A percentile compares a stretch with the other conserved stretches of the same genome.
These are phyloP conservation scores for Prenolepis imparis DNA, from an alignment of 2,888 invertebrate species.

Conservation along the genomic window DNA sequence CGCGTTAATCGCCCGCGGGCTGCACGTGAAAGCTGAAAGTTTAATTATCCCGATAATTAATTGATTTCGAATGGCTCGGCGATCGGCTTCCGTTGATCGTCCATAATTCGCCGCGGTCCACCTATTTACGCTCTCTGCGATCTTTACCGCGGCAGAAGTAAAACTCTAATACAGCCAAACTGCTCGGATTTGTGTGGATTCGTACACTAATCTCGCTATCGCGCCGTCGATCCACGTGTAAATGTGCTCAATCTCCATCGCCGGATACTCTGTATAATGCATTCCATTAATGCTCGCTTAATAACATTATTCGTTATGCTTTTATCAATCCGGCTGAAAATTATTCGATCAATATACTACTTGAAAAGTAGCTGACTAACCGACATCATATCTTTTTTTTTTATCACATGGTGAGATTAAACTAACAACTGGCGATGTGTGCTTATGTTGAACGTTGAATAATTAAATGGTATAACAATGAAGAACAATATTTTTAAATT, in stretches of 20 bases:
- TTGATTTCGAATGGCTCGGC: constrained; percentile 77
- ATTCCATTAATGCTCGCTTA: constrained; percentile 45
- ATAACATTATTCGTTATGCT: constrained; percentile 44
- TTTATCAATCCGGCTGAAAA: constrained; percentile 29
- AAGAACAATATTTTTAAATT: neutral
- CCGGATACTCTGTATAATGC: constrained; percentile 37
- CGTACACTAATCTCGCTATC: constrained; percentile 37
- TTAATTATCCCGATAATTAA: constrained; percentile 81
- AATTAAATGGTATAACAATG: neutral
- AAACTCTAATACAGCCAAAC: constrained; percentile 30
- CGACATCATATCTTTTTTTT: neutral
- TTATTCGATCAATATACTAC: constrained; percentile 21
- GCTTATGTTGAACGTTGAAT: neutral
- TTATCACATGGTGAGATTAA: neutral
- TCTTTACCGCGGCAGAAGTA: constrained; percentile 46
- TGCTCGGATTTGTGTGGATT: constrained; percentile 47
- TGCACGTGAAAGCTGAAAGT: constrained; percentile 73
- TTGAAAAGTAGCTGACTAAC: neutral
- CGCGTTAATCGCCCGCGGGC: constrained; percentile 65
- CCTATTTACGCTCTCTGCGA: constrained; percentile 42
- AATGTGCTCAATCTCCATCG: constrained; percentile 50
- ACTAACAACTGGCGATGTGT: neutral
- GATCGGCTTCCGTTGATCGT: constrained; percentile 70
- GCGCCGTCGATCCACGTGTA: constrained; percentile 45
- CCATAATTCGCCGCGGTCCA: constrained; percentile 71